Conservation (phyloP, 2,797 vertebrate species). For the Lepidocolaptes lacrymiger region DNA sequence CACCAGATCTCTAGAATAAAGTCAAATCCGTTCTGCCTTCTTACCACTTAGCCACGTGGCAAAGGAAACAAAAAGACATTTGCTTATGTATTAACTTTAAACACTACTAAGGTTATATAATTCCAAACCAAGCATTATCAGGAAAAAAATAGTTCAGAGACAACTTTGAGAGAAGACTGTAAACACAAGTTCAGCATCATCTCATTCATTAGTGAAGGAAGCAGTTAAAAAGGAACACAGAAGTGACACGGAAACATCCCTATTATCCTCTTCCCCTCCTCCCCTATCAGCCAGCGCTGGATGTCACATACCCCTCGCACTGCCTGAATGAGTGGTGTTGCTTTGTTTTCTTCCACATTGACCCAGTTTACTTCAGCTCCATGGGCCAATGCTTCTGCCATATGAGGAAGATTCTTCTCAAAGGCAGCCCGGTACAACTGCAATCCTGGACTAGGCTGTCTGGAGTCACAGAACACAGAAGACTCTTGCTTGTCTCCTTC, state of each 20-base stretch:
- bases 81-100: neutral
- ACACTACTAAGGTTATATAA: neutral
- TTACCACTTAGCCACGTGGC: neutral
- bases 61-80: neutral
- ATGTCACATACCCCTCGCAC: slow-evolving; percentile 88
- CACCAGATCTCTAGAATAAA: neutral
- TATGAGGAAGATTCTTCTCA: slow-evolving; percentile 90
- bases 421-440: slow-evolving; percentile 91
- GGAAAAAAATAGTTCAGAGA: neutral
- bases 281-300: neutral
- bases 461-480: slow-evolving; percentile 82
- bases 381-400: slow-evolving; percentile 95
- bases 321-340: slow-evolving; percentile 94
- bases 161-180: neutral
- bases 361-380: slow-evolving; percentile 96
- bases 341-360: slow-evolving; percentile 87
- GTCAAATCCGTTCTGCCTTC: neutral
- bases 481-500: slow-evolving; percentile 80
- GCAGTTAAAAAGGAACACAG: neutral
- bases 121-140: neutral
- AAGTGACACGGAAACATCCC: neutral
- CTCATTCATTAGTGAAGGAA: neutral
- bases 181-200: neutral
- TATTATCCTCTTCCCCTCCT: neutral
- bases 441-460: slow-evolving; percentile 82